phyloP scores from a whole-genome alignment of 1,140 invertebrate genomes.

The Drosophila chauvacae region DNA sequence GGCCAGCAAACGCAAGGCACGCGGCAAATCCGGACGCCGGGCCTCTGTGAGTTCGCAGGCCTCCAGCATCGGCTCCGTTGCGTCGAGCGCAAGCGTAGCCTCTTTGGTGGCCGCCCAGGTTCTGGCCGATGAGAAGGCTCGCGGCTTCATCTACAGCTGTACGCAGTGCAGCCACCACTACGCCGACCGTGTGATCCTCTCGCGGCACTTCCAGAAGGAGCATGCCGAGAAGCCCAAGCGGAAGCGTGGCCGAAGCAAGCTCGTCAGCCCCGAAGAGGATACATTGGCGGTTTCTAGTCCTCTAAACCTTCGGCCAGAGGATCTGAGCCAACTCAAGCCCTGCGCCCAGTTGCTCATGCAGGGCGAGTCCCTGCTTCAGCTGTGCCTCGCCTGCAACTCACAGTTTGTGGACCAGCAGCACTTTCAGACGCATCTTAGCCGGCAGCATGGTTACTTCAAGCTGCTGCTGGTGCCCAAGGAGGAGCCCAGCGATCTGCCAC shows the following conservation, averaged over 20 bases:
- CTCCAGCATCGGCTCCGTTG: conserved; percentile 50
- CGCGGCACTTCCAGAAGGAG: conserved; percentile 60
- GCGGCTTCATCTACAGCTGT: conserved; percentile 68
- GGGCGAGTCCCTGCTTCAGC: conserved; percentile 38
- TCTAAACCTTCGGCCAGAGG: conserved; percentile 22
- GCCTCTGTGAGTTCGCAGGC: conserved; percentile 32
- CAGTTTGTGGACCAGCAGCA: conserved; percentile 65
- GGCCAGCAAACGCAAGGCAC: conserved; percentile 21
- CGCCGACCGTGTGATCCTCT: conserved; percentile 49
- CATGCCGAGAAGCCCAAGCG: conserved; percentile 44
- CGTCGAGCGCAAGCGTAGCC: conserved; percentile 11
- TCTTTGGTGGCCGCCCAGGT: conserved; percentile 56
- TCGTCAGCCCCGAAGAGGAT: conserved; percentile 14
- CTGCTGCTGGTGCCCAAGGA: conserved; percentile 61
- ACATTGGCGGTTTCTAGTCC: conserved; percentile 12
- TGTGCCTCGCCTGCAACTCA: conserved; percentile 64
- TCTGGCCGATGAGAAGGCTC: conserved; percentile 62
- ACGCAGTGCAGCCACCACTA: conserved; percentile 63
- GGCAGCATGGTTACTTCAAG: conserved; percentile 68
- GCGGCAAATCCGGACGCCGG: conserved; percentile 46
- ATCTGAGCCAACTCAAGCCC: conserved; percentile 36
- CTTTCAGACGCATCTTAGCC: conserved; percentile 62
- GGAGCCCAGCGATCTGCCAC: conserved; percentile 58
- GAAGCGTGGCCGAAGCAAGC: conserved; percentile 37
- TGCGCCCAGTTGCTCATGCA: conserved; percentile 60